Base-by-base conservation (phyloP, 2,113 vertebrate species). In the Lasiurus cinereus region DNA sequence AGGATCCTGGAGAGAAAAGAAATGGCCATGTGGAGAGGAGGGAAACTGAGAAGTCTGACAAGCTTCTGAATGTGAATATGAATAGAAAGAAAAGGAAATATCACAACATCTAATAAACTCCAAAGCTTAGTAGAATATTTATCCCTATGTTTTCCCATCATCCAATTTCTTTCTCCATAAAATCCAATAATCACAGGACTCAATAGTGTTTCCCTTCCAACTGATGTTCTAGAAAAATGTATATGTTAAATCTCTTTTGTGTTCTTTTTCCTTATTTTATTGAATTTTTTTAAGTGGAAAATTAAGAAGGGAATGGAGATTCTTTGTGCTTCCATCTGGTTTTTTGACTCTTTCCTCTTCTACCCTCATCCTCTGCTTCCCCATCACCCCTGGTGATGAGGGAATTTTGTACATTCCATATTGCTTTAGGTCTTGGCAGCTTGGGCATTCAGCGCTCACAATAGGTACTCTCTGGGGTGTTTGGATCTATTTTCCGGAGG, bases 281-380 rank as follows among this genome's bases (percentile, higher is more conserved):
- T 92, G 15, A 86, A 18, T 80, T 92, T 80, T 92, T 92, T 93
- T 83, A 29, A 90, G 29, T 36, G 82, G 29, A 72, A 43, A 59
- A 16, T 16, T 22, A 48, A 48, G 77, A 43, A 27, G 66, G 33
- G 8, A 70, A 79, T 24, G 24, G 22, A 43, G 29, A 94, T 8
- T 29, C 27, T 83, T 27, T 79, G 14, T 66, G 43, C 12, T 13
- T 70, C n/a, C 46, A 29, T 29, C 56, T 70, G 33, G 70, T 19
- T 67, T 67, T 69, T 72, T 72, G 62, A 50, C 43, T 74, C 12
- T 19, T 93, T 64, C 29, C 66, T 85, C 19, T 74, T 36, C 21
- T 1, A 0, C 12, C 16, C 31, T 48, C 6, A 1, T 13, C 31
- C 7, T 54, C 22, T 3, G 24, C 21, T 33, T 8, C 29, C 19